These are phyloP conservation scores for Trissoscelio sp. DNA, from an alignment of 2,888 invertebrate genomes.

Conservation along the genomic window DNA sequence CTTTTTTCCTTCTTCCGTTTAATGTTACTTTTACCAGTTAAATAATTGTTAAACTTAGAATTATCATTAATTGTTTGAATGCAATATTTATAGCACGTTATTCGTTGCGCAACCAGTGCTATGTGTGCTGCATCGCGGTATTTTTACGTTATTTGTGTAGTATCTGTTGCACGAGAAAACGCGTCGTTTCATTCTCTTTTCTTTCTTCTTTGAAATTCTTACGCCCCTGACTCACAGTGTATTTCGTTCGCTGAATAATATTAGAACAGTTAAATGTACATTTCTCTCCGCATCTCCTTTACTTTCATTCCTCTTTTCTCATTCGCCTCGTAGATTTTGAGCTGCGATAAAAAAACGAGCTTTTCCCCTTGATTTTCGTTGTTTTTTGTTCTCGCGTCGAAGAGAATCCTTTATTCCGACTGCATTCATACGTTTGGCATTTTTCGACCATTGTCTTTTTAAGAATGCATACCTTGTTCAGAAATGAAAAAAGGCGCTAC, in stretches of 20 bases:
- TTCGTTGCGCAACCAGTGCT: constrained; percentile 7
- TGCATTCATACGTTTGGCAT: constrained; percentile 33
- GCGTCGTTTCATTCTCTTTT: constrained; percentile 21
- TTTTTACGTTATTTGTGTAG: constrained; percentile 30
- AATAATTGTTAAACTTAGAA: neutral
- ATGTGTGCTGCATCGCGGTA: neutral
- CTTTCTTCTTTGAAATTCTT: constrained; percentile 44
- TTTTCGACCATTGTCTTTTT: constrained; percentile 33
- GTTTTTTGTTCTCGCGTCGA: constrained; percentile 29
- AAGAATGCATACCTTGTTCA: neutral
- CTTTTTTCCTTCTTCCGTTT: no score
- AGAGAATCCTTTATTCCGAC: constrained; percentile 27
- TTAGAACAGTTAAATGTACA: constrained; percentile 71
- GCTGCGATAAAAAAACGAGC: constrained; percentile 34
- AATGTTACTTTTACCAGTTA: neutral
- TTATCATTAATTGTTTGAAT: neutral
- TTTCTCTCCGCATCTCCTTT: constrained; percentile 37
- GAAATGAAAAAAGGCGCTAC: constrained; percentile 5
- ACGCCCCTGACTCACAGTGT: constrained; percentile 45
- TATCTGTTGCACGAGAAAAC: constrained; percentile 34
- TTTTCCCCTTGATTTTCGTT: constrained; percentile 25
- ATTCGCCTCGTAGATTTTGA: constrained; percentile 23
- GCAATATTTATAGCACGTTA: constrained; percentile 1
- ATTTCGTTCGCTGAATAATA: constrained; percentile 71
- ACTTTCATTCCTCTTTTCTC: constrained; percentile 20